A percentile compares a stretch with the other conserved stretches of the same genome.
These are phyloP conservation scores for Drosophila albomicans DNA, from an alignment of 1,140 invertebrate species.

Conservation along the genomic window DNA sequence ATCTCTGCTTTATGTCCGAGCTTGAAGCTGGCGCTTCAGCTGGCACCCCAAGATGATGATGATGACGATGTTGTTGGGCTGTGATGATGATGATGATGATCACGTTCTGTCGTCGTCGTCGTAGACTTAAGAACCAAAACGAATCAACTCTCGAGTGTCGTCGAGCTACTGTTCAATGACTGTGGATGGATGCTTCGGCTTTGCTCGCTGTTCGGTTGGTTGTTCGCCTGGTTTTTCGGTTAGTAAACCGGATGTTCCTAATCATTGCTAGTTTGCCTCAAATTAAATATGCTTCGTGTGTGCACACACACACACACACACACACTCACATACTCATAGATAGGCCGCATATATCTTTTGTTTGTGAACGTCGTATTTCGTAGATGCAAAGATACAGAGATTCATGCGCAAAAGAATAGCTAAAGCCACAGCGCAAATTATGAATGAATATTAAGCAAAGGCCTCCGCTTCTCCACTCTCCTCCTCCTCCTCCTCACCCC, in stretches of 20 bases:
- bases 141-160: conserved; percentile 66
- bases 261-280: conserved; percentile 85
- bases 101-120: conserved; percentile 23
- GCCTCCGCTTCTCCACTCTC: background rate
- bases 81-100: conserved; percentile 21
- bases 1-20: conserved; percentile 77
- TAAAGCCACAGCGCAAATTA: conserved; percentile 52
- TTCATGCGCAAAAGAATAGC: conserved; percentile 10
- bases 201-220: conserved; percentile 24
- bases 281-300: conserved; percentile 81
- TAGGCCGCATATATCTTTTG: conserved; percentile 64
- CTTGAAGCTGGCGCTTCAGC: conserved; percentile 64
- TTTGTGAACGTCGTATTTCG: conserved; percentile 58
- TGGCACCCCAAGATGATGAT: conserved; percentile 60
- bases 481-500: background rate
- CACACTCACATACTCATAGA: conserved; percentile 32
- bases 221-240: conserved; percentile 76
- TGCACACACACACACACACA: conserved; percentile 15
- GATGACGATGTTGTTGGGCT: background rate
- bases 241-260: conserved; percentile 85
- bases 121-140: conserved; percentile 52
- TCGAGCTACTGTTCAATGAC: conserved; percentile 77
- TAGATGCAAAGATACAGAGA: conserved; percentile 35
- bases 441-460: conserved; percentile 55
- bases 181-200: conserved; percentile 55